Evolutionary conservation across 2,797 vertebrate genomes (phyloP).

Genomic region (Iguana delicatissima): DNA sequence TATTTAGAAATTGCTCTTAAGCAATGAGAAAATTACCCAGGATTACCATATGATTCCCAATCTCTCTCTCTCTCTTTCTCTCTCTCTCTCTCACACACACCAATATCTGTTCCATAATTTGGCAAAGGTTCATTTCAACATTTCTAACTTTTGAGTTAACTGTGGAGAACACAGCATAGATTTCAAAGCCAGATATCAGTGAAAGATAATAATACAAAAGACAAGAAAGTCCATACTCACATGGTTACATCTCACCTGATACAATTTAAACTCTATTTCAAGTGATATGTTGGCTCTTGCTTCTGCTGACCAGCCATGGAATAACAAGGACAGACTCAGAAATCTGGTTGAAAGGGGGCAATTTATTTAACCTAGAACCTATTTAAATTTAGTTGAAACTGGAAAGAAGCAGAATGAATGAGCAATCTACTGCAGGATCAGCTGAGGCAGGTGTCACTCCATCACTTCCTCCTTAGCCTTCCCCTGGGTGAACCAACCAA

Average conservation of each 20-base stretch:
- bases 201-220: background rate
- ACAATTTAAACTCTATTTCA: slow-evolving; percentile 61
- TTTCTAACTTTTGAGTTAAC: slow-evolving; percentile 29
- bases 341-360: too few species aligned
- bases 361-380: too few species aligned
- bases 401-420: too few species aligned
- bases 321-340: too few species aligned
- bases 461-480: too few species aligned
- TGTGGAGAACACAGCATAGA: background rate
- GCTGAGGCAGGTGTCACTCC: too few species aligned
- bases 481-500: too few species aligned
- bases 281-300: slow-evolving; percentile 46
- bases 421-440: too few species aligned
- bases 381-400: too few species aligned
- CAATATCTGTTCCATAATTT: slow-evolving; percentile 2
- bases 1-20: slow-evolving; percentile 38
- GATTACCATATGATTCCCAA: slow-evolving; percentile 37
- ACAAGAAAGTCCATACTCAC: slow-evolving; percentile 10
- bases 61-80: background rate
- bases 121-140: background rate
- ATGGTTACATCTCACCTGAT: slow-evolving; percentile 27
- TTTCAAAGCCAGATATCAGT: slow-evolving; percentile 44
- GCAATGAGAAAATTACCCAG: slow-evolving; percentile 3
- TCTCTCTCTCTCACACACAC: background rate
- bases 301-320: background rate